Percentiles rank a stretch among this genome's conserved stretches.
phyloP scores from a whole-genome alignment of 2,888 invertebrate species.

The Andrena praecox region DNA sequence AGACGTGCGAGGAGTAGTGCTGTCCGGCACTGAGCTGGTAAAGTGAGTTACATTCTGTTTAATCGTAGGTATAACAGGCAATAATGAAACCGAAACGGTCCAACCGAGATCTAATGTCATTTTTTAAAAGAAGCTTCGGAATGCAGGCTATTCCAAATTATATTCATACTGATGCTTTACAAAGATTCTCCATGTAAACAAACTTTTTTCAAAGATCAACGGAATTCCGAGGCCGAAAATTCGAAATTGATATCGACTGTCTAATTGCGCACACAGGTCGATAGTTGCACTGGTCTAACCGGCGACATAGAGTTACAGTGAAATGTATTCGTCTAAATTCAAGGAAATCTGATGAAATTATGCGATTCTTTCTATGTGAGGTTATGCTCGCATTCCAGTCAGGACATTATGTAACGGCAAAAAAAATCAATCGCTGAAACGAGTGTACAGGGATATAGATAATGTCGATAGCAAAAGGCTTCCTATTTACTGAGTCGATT shows the following conservation, averaged over 20 bases:
- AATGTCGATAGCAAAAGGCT: background rate
- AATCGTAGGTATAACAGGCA: background rate
- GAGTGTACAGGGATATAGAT: background rate
- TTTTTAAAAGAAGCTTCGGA: too few species aligned
- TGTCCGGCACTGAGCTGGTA: slow-evolving; percentile 90
- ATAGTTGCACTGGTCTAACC: slow-evolving; percentile 2
- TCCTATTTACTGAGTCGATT: background rate
- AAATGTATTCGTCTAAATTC: background rate
- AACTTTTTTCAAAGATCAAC: background rate
- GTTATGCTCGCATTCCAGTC: slow-evolving; percentile 49
- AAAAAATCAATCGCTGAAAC: background rate
- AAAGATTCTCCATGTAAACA: background rate
- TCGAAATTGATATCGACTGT: background rate
- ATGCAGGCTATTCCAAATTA: background rate
- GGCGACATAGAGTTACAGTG: background rate
- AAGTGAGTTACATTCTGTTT: slow-evolving; percentile 86
- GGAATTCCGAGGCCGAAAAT: background rate
- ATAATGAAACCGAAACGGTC: background rate
- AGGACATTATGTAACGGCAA: background rate
- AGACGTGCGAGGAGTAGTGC: slow-evolving; percentile 77
- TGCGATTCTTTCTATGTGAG: slow-evolving; percentile 35
- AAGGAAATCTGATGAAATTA: background rate
- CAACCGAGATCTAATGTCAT: background rate
- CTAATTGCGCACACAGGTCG: background rate
- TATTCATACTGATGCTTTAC: background rate